Evolutionary conservation across 2,113 vertebrate species (phyloP).

Genomic region (Octodon degus): DNA sequence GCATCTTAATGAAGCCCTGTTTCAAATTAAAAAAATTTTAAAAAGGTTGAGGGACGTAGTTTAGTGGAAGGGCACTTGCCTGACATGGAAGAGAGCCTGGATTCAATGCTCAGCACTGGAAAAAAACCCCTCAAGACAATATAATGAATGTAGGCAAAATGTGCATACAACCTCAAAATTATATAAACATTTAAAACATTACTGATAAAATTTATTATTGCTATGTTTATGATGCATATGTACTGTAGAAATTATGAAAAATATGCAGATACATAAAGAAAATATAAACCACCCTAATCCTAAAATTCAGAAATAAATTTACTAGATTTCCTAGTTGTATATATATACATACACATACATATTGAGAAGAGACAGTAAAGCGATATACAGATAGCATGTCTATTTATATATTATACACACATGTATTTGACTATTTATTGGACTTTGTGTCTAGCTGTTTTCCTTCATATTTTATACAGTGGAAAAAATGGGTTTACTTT

Average conservation of each 20-base stretch:
- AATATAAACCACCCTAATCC: conserved; percentile 23
- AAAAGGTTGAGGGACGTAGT: not conserved
- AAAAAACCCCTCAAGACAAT: not conserved
- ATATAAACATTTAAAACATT: conserved; percentile 27
- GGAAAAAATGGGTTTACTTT: conserved; percentile 56
- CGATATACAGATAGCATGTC: not conserved
- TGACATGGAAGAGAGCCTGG: not conserved
- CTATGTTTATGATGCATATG: not conserved
- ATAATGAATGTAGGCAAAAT: conserved; percentile 2
- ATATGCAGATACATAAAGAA: conserved; percentile 17
- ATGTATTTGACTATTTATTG: not conserved
- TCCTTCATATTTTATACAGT: not conserved
- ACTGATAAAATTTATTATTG: conserved; percentile 11
- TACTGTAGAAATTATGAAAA: conserved; percentile 31
- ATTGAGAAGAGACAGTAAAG: not conserved
- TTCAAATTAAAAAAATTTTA: not conserved
- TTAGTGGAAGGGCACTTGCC: not conserved
- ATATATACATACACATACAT: not conserved
- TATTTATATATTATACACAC: not conserved
- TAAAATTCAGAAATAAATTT: conserved; percentile 52
- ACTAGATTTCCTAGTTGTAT: not conserved
- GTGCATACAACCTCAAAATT: not conserved
- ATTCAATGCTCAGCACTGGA: not conserved
- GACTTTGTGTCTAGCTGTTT: conserved; percentile 12
- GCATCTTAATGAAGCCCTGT: not conserved